Evolutionary conservation across 2,113 vertebrate species (phyloP), one percentile per base, ranked within the genome.

Genomic region (Sorex fumeus): DNA sequence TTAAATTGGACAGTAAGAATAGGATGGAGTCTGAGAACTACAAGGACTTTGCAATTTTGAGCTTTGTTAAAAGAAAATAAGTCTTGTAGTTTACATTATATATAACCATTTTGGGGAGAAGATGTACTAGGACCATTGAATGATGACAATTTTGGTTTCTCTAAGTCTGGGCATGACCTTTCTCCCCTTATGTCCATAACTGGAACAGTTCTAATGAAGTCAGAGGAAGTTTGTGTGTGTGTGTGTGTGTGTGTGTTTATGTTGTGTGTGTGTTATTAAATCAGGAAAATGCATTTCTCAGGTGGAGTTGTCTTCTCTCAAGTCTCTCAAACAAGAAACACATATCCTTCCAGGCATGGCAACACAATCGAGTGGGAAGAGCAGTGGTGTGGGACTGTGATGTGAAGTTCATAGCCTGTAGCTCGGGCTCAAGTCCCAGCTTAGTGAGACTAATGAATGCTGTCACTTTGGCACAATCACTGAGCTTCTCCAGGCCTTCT

Each of bases 381-480:
- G 11, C 43, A 45, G 57, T 60, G 57, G 3, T 19, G n/a, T 27
- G 67, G 74, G 40, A 10, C 45, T 60, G 1, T 8, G 62, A 16
- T 6, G 1, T 28, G 43, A 88, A 32, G 4, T 13, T 19, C 27
- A 12, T 11, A 45, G 40, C 0, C 60, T 85, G 0, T 60, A 60
- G 57, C 18, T 60, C 19, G 21, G 0, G 50, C 83, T 95, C 40
- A 72, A 69, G 67, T 75, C 80, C 23, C 83, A 36, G 43, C 80
- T 91, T 86, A 60, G 57, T 0, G 0, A 60, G 67, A 27, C 53
- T 92, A 50, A 76, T 30, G 27, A 72, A 82, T 79, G 28, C 28
- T 86, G 85, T 94, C 91, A 96, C 81, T 77, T 90, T 8, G 36
- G 53, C 50, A 90, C 74, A 95, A 86, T 96, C 84, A 91, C 34